Evolutionary conservation across 2,888 invertebrate genomes (phyloP).

Genomic region (Steinernema carpocapsae): DNA sequence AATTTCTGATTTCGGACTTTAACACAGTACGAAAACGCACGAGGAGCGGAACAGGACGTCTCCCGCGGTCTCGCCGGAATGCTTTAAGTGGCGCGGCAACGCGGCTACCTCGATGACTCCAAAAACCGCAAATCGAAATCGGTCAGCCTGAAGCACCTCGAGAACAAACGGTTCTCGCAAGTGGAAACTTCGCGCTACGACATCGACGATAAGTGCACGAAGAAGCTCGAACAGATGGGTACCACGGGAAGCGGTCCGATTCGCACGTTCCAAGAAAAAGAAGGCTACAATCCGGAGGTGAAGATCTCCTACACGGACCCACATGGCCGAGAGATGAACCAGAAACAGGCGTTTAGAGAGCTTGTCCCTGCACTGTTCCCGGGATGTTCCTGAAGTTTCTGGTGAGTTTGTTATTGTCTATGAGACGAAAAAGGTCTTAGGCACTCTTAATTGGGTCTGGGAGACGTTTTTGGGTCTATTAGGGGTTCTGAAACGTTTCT

Average conservation of each 20-base stretch:
- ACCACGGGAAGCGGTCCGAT: slow-evolving; percentile 65
- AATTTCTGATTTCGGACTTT: too few relatives aligned
- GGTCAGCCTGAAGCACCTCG: slow-evolving; percentile 60
- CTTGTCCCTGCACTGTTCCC: slow-evolving; percentile 50
- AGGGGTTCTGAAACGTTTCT: neutral
- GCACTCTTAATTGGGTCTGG: neutral
- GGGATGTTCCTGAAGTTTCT: neutral
- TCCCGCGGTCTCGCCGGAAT: slow-evolving; percentile 79
- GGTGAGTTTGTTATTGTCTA: neutral
- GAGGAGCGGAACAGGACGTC: slow-evolving; percentile 64
- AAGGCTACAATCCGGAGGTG: slow-evolving; percentile 71
- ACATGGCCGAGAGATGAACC: slow-evolving; percentile 86
- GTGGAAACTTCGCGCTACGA: slow-evolving; percentile 58
- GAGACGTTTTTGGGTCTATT: neutral
- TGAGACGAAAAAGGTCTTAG: neutral
- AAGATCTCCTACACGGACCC: slow-evolving; percentile 83
- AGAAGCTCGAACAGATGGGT: slow-evolving; percentile 68
- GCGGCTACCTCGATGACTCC: slow-evolving; percentile 46
- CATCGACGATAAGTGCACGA: slow-evolving; percentile 68
- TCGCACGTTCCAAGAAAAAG: slow-evolving; percentile 64
- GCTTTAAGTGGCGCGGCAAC: slow-evolving; percentile 62
- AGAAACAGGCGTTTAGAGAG: slow-evolving; percentile 88
- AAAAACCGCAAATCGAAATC: slow-evolving; percentile 41
- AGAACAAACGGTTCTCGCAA: slow-evolving; percentile 53
- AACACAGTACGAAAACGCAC: slow-evolving; percentile 60